phyloP scores from a whole-genome alignment of 2,113 vertebrate species.

The Vombatus ursinus region DNA sequence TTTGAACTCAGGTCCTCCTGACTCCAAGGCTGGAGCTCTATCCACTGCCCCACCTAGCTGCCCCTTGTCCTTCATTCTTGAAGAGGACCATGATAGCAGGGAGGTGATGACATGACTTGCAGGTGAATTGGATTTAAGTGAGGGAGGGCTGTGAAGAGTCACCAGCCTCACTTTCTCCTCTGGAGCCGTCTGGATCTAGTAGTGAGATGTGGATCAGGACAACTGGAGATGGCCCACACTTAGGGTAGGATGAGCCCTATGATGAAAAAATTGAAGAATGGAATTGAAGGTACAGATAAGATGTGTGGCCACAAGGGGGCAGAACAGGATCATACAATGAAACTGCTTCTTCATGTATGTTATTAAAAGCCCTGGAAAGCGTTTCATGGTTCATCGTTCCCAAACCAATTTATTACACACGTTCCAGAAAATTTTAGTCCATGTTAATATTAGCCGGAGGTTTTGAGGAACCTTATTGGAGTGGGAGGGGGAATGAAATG shows the following conservation, averaged over 20 bases:
- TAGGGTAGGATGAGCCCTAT: background rate
- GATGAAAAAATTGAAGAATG: background rate
- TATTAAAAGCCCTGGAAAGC: background rate
- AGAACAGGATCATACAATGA: conserved; percentile 16
- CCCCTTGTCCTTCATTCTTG: too few species aligned
- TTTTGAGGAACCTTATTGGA: background rate
- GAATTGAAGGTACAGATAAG: conserved; percentile 31
- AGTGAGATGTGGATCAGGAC: too few species aligned
- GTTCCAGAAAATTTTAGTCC: conserved; percentile 13
- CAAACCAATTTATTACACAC: background rate
- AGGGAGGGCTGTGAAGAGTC: too few species aligned
- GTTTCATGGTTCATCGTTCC: background rate
- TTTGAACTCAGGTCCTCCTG: too few species aligned
- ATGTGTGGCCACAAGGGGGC: conserved; percentile 43
- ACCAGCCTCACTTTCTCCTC: too few species aligned
- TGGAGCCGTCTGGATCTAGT: too few species aligned
- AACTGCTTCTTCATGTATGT: background rate
- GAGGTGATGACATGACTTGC: too few species aligned
- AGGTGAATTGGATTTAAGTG: too few species aligned
- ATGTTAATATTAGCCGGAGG: background rate
- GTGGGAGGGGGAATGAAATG: background rate
- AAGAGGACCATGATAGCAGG: too few species aligned
- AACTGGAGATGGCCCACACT: background rate
- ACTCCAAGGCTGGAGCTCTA: too few species aligned
- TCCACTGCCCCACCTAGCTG: too few species aligned